Evolutionary conservation across 2,888 invertebrate species (phyloP).

Genomic region (Amphimallon solstitiale): DNA sequence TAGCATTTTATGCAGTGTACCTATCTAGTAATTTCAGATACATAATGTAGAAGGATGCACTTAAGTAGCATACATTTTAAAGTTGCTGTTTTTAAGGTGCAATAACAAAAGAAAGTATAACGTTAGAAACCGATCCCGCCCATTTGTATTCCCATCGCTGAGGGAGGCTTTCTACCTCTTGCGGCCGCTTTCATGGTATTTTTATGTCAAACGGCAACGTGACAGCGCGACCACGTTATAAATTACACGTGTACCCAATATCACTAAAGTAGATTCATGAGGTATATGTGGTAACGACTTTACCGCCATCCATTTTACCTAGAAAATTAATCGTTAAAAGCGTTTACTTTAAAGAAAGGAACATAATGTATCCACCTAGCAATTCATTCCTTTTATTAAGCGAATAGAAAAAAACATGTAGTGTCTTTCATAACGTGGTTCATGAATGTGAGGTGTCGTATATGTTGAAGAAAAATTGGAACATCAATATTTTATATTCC

Average conservation of each 20-base stretch:
- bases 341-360: background rate
- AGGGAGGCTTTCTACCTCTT: constrained; percentile 28
- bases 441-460: too few species aligned
- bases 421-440: too few species aligned
- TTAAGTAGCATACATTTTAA: too few species aligned
- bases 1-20: too few species aligned
- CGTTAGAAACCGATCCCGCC: constrained; percentile 23
- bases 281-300: constrained; percentile 6
- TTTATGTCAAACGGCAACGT: constrained; percentile 49
- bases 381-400: too few species aligned
- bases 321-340: constrained; percentile 36
- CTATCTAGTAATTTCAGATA: too few species aligned
- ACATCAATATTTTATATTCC: too few species aligned
- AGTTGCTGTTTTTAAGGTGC: too few species aligned
- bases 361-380: too few species aligned
- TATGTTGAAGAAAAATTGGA: too few species aligned
- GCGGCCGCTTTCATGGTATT: constrained; percentile 47
- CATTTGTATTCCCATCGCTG: constrained; percentile 41
- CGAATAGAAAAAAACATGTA: too few species aligned
- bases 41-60: too few species aligned
- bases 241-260: constrained; percentile 43
- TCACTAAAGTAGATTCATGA: constrained; percentile 9
- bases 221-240: constrained; percentile 45
- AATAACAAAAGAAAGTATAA: background rate
- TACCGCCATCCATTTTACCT: background rate